Evolutionary conservation across 2,888 invertebrate species (phyloP), one percentile per base, ranked within the genome.

Genomic region (Steinernema carpocapsae): DNA sequence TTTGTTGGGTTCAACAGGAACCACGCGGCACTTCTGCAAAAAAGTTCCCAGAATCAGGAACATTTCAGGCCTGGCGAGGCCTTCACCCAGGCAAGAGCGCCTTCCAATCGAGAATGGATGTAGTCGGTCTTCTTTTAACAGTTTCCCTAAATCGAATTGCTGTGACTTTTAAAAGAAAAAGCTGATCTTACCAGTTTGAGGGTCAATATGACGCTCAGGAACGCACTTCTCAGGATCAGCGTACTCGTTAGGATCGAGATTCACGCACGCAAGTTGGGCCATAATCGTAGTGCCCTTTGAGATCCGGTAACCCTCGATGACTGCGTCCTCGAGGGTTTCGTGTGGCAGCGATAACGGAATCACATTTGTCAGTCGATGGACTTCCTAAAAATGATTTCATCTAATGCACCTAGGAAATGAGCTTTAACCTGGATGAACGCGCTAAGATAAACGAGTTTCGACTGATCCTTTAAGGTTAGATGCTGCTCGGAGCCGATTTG

Each of bases 1-100:
- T 4, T 56, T 56, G 17, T 22, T 22, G 12, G 22, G 24, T 6
- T 56, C 56, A 4, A 56, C 56, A 14, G 56, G 56, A 56, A 56
- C 56, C 3, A 56, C 56, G 56, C 56, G 56, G 26, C 56, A 56
- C 56, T 56, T 56, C 26, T 56, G 56, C 56, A 56, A 22, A 24
- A 56, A 22, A 12, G 56, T 56, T 4, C 56, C 56, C 3, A 56
- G 56, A 14, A 56, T 26, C 26, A 56, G 4, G 26, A 56, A 56
- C 56, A 56, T 22, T 56, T 56, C 56, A 4, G 56, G 56, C 22
- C 56, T 17, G 12, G 56, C 56, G 24, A 56, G 26, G 22, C 56
- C 56, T 26, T 56, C 56, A 4, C 56, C 56, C 26, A 56, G 22
- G 26, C 56, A 56, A 3, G 56, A 19, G 22, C 56, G 56, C 6